These are phyloP conservation scores for Styela plicata DNA, from an alignment of 23 tunicate species.

Conservation along the genomic window DNA sequence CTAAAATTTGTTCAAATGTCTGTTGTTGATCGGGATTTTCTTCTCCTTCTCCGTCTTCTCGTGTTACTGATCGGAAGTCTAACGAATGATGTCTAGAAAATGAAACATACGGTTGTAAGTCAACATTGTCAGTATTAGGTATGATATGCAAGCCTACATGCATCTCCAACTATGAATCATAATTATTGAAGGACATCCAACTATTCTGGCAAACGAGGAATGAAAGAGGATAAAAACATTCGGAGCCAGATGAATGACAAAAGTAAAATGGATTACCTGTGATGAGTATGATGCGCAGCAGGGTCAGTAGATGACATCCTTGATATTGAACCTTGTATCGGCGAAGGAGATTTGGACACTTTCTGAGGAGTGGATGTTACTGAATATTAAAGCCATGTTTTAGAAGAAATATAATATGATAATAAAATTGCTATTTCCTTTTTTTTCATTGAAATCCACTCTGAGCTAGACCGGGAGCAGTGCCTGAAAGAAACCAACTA, in stretches of 20 bases:
- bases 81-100: conserved; percentile 20
- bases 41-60: conserved; percentile 95
- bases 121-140: too few relatives aligned
- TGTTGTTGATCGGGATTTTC: conserved; percentile 68
- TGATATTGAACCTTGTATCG: conserved; percentile 33
- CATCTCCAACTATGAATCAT: too few relatives aligned
- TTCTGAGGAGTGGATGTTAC: conserved; percentile 47
- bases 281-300: not conserved
- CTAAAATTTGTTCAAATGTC: conserved; percentile 74
- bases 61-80: conserved; percentile 70
- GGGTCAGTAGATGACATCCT: conserved; percentile 22
- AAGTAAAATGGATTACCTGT: not conserved
- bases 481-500: too few relatives aligned
- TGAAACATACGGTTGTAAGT: too few relatives aligned
- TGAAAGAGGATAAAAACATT: too few relatives aligned
- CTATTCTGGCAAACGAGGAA: too few relatives aligned
- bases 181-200: too few relatives aligned
- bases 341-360: conserved; percentile 14
- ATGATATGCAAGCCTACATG: too few relatives aligned
- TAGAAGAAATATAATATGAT: too few relatives aligned
- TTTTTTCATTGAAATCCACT: too few relatives aligned
- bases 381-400: not conserved
- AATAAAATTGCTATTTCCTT: too few relatives aligned
- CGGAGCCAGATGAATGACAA: not conserved
- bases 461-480: too few relatives aligned